Evolutionary conservation across 2,888 invertebrate genomes (phyloP), one percentile per base, ranked within the genome.

Genomic region (Drosophila nigritarsus): DNA sequence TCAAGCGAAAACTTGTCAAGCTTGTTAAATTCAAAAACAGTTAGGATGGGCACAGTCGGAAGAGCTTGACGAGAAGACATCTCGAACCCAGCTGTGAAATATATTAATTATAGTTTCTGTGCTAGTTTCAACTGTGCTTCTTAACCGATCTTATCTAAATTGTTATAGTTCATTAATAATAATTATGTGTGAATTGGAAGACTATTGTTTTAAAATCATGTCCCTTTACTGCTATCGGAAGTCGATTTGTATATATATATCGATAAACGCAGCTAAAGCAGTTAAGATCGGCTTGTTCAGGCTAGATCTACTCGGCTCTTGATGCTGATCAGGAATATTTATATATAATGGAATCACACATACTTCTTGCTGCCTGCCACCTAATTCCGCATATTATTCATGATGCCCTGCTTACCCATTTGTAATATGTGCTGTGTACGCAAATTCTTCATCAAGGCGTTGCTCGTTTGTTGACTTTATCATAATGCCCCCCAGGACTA

Each of bases 401-500:
- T 45, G 13, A 20, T 13, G 20, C 11, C 13, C 42, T 42, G 20
- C 42, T 42, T 7, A 42, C 7, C 5, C 45, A 45, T 24, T 24
- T 15, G 24, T 20, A 2, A n/a, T 42, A 20, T 2, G 42, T 20
- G 20, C 20, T 20, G 42, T 42, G 42, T 42, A 20, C 42, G 42
- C 11, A 42, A 42, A 42, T 20, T 5, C 11, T 42, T 11, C 20
- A 8, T 24, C 7, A 15, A 45, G 45, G 45, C 15, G 45, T 24
- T 15, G 54, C 36, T 18, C 24, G 8, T n/a, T n/a, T 45, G 24
- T 11, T 34, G 27, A 24, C 32, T 48, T 24, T 8, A 13, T 32
- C 9, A 27, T n/a, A 48, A 27, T 49, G 48, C 49, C 32, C 32
- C 1, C 2, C 24, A 55, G 66, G 20, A 66, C 50, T 34, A 34